Conservation (phyloP, 1,140 invertebrate species). For the Cataglyphis hispanica region DNA sequence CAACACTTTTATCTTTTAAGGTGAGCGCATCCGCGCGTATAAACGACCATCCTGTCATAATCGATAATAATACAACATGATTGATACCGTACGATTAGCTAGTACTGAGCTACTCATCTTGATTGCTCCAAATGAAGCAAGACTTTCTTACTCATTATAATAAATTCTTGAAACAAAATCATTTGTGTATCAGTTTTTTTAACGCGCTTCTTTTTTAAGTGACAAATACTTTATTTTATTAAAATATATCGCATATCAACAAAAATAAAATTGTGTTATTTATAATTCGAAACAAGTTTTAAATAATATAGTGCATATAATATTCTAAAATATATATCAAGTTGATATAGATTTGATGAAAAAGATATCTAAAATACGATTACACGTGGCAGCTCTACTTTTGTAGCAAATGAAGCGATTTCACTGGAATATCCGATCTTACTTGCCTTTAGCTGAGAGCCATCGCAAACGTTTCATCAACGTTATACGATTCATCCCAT, state of each 20-base stretch:
- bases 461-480: constrained; percentile 42
- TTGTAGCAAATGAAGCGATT: constrained; percentile 23
- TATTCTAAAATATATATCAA: not conserved
- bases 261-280: not conserved
- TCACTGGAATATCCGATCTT: not conserved
- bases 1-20: constrained; percentile 67
- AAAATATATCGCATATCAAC: not conserved
- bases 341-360: not conserved
- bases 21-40: not conserved
- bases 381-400: not conserved
- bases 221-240: not conserved
- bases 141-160: not conserved
- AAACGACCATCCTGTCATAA: not conserved
- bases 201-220: not conserved
- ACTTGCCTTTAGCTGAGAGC: constrained; percentile 22
- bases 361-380: not conserved
- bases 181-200: not conserved
- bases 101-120: constrained; percentile 6
- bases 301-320: not conserved
- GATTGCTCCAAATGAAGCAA: constrained; percentile 6
- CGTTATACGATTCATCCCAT: constrained; percentile 19
- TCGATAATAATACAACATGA: constrained; percentile 25
- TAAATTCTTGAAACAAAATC: constrained; percentile 11
- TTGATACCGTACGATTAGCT: constrained; percentile 8
- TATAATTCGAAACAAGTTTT: not conserved